Conservation (phyloP, 2,888 invertebrate genomes). For the Antitype chi region DNA sequence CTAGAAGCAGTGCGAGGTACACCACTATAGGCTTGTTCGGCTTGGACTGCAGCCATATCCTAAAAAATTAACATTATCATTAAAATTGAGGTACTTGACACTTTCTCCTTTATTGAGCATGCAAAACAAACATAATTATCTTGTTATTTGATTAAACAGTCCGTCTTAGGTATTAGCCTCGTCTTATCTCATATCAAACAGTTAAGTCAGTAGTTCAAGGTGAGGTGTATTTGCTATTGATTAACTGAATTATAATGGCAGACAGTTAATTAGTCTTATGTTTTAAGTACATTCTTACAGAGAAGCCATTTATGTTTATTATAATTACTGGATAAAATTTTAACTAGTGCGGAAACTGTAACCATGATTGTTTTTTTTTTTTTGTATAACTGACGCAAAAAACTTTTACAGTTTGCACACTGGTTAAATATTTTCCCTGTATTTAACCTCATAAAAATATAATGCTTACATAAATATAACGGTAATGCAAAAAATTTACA, state of each 20-base stretch:
- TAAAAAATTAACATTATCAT: constrained; percentile 76
- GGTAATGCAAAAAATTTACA: constrained; percentile 32
- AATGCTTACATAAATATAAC: constrained; percentile 34
- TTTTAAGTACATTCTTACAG: neutral
- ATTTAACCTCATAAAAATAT: constrained; percentile 17
- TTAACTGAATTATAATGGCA: constrained; percentile 29
- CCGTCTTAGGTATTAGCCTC: constrained; percentile 40
- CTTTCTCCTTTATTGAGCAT: constrained; percentile 36
- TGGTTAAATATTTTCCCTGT: too few relatives aligned
- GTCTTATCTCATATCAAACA: constrained; percentile 54
- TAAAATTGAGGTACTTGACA: constrained; percentile 33
- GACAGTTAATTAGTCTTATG: constrained; percentile 10
- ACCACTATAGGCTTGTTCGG: constrained; percentile 88
- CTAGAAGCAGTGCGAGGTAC: constrained; percentile 90
- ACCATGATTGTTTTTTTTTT: too few relatives aligned
- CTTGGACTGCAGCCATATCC: constrained; percentile 91
- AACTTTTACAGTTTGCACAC: too few relatives aligned
- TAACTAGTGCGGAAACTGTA: too few relatives aligned
- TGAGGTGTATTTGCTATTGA: constrained; percentile 45
- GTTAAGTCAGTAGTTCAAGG: constrained; percentile 65
- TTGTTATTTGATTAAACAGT: constrained; percentile 44
- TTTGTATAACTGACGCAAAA: too few relatives aligned
- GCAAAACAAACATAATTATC: constrained; percentile 43
- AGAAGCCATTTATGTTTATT: constrained; percentile 19
- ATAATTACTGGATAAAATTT: too few relatives aligned